Evolutionary conservation across 2,113 vertebrate genomes (phyloP).

Genomic region (Thinocorus orbignyianus): DNA sequence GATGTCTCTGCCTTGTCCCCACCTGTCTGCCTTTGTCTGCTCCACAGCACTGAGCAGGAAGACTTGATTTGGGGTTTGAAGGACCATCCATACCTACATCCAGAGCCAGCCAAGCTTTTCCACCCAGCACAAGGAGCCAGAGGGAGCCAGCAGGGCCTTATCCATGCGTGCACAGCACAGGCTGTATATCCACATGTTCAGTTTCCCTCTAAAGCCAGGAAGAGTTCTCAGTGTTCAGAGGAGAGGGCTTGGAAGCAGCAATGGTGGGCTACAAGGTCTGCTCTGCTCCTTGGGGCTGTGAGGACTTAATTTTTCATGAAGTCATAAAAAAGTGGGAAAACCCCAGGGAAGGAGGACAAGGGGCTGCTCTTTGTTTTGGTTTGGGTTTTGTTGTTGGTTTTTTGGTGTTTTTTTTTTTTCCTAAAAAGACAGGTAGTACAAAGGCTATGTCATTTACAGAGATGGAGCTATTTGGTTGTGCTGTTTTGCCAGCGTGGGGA

Average conservation of each 20-base stretch:
- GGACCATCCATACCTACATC: rapidly evolving
- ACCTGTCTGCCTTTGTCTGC: not conserved
- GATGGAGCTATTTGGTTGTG: not conserved
- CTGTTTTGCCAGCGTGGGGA: not conserved
- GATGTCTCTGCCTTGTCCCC: not conserved
- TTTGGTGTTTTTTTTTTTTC: not conserved
- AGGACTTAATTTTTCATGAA: not conserved
- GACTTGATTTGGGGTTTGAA: not conserved
- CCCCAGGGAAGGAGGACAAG: not conserved
- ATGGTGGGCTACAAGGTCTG: not conserved
- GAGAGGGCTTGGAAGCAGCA: not conserved
- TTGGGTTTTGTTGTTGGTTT: too few species aligned
- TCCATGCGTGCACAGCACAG: rapidly evolving
- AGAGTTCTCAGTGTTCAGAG: not conserved
- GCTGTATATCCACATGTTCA: not conserved
- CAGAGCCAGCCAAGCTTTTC: not conserved
- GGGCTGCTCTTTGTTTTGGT: not conserved
- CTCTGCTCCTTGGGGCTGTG: not conserved
- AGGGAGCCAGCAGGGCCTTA: not conserved
- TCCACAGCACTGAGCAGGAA: rapidly evolving
- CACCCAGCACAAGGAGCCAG: not conserved
- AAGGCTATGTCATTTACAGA: not conserved
- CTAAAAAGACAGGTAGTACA: too few species aligned
- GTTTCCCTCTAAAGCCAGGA: not conserved
- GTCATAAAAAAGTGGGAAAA: not conserved